A percentile compares a stretch with the other conserved stretches of the same genome.
These are phyloP conservation scores for Physeter macrocephalus DNA, from an alignment of 2,113 vertebrate genomes.

Conservation along the genomic window DNA sequence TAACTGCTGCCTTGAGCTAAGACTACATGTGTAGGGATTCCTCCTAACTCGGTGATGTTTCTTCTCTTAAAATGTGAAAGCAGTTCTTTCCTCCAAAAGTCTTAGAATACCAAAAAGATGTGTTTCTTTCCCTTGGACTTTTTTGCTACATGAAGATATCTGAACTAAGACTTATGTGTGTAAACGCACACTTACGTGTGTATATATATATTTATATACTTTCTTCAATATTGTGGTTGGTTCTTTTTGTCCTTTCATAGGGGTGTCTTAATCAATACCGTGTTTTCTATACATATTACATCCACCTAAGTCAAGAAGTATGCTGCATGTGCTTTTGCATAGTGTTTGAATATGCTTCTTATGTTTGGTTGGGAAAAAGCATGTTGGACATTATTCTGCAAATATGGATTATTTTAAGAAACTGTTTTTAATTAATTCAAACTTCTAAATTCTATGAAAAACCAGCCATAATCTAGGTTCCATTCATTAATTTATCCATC, in stretches of 20 bases:
- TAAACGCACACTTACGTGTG: neutral
- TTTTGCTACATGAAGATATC: neutral
- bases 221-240: neutral
- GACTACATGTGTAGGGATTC: accelerated
- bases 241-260: neutral
- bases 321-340: neutral
- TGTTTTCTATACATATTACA: neutral
- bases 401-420: neutral
- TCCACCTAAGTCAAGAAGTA: neutral
- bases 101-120: neutral
- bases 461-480: neutral
- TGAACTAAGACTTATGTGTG: neutral
- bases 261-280: neutral
- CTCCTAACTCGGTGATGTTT: neutral
- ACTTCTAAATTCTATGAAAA: neutral
- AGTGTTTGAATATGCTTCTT: neutral
- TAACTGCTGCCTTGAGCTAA: neutral
- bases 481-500: neutral
- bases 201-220: neutral
- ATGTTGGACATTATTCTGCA: neutral
- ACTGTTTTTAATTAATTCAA: neutral
- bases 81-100: neutral
- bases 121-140: neutral
- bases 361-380: neutral
- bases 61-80: neutral